phyloP scores from a whole-genome alignment of 2,888 invertebrate species.

The Apamea crenata region DNA sequence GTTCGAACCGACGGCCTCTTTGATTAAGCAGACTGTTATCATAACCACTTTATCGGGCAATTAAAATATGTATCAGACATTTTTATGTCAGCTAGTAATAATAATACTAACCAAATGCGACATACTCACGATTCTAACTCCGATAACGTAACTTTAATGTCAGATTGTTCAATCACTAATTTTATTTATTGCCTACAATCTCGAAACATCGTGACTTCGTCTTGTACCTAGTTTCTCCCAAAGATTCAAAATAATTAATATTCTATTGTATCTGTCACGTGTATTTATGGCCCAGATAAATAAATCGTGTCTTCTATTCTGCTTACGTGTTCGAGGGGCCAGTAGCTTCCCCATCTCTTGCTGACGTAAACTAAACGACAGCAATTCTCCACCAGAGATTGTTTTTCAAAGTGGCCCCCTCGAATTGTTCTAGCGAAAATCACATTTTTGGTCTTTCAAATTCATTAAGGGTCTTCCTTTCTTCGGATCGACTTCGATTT shows the following conservation, averaged over 20 bases:
- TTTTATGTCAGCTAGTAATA: constrained; percentile 38
- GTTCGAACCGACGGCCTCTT: constrained; percentile 26
- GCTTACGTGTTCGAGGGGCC: constrained; percentile 69
- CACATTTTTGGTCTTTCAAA: constrained; percentile 63
- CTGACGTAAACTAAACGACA: constrained; percentile 73
- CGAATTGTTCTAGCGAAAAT: constrained; percentile 66
- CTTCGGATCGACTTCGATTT: constrained; percentile 32
- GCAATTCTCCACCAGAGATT: constrained; percentile 70
- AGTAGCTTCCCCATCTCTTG: constrained; percentile 53
- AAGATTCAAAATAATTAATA: constrained; percentile 55
- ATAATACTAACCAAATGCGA: constrained; percentile 41
- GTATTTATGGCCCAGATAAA: constrained; percentile 67
- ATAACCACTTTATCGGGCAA: constrained; percentile 42
- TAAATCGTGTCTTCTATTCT: constrained; percentile 62
- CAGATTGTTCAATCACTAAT: constrained; percentile 37
- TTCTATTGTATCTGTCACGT: constrained; percentile 52
- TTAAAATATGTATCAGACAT: constrained; percentile 34
- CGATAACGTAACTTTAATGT: constrained; percentile 49
- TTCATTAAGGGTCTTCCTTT: constrained; percentile 53
- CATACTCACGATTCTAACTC: constrained; percentile 34
- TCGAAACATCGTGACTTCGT: constrained; percentile 17
- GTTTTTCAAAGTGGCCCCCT: constrained; percentile 69
- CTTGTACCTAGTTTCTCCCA: constrained; percentile 5
- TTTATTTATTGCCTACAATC: constrained; percentile 25
- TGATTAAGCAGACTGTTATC: constrained; percentile 17